Percentiles rank a stretch among this genome's conserved stretches.
phyloP scores from a whole-genome alignment of 2,113 vertebrate genomes.

The Plectropomus leopardus region DNA sequence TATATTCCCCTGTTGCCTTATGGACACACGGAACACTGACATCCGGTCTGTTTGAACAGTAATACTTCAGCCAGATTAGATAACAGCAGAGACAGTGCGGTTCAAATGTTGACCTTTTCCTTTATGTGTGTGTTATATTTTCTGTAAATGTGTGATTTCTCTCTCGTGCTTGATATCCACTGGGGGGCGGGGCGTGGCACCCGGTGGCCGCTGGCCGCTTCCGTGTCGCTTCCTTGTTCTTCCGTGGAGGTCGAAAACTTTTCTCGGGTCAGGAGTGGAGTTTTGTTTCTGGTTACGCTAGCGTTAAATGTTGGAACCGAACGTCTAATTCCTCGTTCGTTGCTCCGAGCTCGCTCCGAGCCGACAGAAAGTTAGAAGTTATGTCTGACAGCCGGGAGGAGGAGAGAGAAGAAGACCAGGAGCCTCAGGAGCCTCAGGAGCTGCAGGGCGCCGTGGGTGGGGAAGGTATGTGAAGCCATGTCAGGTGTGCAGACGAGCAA shows the following conservation, averaged over 20 bases:
- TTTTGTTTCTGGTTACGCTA: accelerated
- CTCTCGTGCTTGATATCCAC: too few species aligned
- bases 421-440: too few species aligned
- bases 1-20: not conserved
- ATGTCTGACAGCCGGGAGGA: constrained; percentile 74
- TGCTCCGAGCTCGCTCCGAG: constrained; percentile 3
- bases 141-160: too few species aligned
- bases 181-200: not conserved
- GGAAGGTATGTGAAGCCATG: constrained; percentile 74
- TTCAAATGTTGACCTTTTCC: too few species aligned
- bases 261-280: not conserved
- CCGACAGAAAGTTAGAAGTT: not conserved
- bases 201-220: constrained; percentile 8
- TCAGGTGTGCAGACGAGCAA: not conserved
- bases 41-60: not conserved
- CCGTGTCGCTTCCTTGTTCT: constrained; percentile 68
- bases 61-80: not conserved
- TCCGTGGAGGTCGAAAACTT: not conserved
- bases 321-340: not conserved
- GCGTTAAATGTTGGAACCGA: not conserved
- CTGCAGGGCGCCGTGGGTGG: constrained; percentile 80
- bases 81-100: not conserved
- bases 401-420: constrained; percentile 11
- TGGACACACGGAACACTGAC: not conserved
- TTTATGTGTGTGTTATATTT: too few species aligned